phyloP scores from a whole-genome alignment of 92 coral and sea anemone species.

The Plumapathes pennacea region DNA sequence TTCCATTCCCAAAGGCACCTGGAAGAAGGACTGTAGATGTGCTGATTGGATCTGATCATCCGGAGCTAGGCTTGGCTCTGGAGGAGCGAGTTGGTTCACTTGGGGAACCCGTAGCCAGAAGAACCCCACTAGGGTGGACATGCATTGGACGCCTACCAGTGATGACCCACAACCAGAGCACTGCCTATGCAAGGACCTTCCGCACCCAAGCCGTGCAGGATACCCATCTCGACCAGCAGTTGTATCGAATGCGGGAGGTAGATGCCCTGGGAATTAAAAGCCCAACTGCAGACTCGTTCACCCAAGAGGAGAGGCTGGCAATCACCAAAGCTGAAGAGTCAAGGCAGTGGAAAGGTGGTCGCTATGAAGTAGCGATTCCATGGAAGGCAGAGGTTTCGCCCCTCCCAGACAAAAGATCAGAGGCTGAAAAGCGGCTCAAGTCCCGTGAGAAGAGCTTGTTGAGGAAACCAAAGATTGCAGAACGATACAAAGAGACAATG shows the following conservation, averaged over 20 bases:
- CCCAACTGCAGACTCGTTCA: too few relatives aligned
- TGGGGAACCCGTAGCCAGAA: slow-evolving; percentile 25
- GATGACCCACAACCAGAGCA: background rate
- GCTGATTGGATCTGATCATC: slow-evolving; percentile 48
- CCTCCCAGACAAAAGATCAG: background rate
- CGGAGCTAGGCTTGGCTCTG: slow-evolving; percentile 27
- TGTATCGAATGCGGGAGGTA: too few relatives aligned
- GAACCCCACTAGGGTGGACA: slow-evolving; percentile 49
- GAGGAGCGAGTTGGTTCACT: slow-evolving; percentile 21
- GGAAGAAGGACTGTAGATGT: slow-evolving; percentile 38
- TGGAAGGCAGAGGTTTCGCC: background rate
- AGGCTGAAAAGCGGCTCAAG: background rate
- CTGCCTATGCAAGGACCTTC: background rate
- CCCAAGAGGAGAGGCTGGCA: too few relatives aligned
- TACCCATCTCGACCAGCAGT: too few relatives aligned
- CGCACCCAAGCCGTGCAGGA: background rate
- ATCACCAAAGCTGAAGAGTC: too few relatives aligned
- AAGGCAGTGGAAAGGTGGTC: background rate
- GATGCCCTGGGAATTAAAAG: too few relatives aligned
- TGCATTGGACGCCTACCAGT: slow-evolving; percentile 41
- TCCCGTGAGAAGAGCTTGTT: background rate
- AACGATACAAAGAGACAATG: slow-evolving; percentile 10
- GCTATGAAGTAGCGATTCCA: background rate
- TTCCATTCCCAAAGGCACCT: slow-evolving; percentile 38
- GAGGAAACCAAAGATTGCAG: slow-evolving; percentile 15